Percentiles rank a stretch among this genome's conserved stretches.
These are phyloP conservation scores for Gavialis gangeticus DNA, from an alignment of 2,113 vertebrate genomes.

Conservation along the genomic window DNA sequence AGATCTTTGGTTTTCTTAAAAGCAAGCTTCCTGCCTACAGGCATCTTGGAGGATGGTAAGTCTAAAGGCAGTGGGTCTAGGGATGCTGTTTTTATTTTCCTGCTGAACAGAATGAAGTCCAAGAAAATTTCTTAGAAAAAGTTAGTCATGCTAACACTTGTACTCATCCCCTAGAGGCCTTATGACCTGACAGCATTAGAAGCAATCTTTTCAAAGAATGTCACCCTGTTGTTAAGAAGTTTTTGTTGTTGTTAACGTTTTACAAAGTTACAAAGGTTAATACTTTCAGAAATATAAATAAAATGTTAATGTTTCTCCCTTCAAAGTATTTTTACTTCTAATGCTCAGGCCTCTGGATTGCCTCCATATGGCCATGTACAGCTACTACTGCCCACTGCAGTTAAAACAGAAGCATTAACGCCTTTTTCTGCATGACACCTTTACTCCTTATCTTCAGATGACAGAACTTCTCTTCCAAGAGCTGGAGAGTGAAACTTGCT, in stretches of 20 bases:
- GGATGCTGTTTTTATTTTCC: slow-evolving; percentile 42
- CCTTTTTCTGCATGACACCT: not conserved
- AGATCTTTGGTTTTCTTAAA: slow-evolving; percentile 51
- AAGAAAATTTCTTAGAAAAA: slow-evolving; percentile 9
- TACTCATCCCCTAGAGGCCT: not conserved
- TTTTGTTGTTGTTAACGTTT: not conserved
- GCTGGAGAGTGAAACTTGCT: no score
- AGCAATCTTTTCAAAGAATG: not conserved
- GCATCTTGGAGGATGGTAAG: slow-evolving; percentile 40
- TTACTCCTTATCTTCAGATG: no score
- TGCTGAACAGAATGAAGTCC: not conserved
- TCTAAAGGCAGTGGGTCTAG: slow-evolving; percentile 42
- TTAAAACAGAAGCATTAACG: not conserved
- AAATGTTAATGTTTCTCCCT: not conserved
- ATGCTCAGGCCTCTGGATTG: not conserved
- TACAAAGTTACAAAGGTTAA: not conserved
- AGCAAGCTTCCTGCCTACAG: slow-evolving; percentile 59
- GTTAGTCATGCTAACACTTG: not conserved
- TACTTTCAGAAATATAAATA: not conserved
- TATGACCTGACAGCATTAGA: not conserved
- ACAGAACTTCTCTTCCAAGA: no score
- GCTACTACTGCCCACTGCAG: not conserved
- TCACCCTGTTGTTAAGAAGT: not conserved
- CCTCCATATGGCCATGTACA: no score
- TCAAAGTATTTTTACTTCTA: not conserved